These are phyloP conservation scores for Chionis minor DNA, from an alignment of 2,113 vertebrate species.

Conservation along the genomic window DNA sequence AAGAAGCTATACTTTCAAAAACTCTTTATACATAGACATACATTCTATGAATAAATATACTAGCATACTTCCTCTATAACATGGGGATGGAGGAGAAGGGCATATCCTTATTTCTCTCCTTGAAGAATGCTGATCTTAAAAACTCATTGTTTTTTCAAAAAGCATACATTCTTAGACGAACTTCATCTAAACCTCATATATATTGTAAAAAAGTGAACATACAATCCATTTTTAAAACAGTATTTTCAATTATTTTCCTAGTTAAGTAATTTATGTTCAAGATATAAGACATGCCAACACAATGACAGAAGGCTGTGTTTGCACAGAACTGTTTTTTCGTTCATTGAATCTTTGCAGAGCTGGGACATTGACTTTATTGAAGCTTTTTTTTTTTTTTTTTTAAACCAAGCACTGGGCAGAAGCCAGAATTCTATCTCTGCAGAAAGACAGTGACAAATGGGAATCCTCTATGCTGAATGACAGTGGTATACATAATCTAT, in stretches of 20 bases:
- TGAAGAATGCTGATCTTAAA: background rate
- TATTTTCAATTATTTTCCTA: background rate
- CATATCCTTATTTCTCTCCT: background rate
- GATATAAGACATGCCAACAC: background rate
- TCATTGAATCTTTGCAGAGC: background rate
- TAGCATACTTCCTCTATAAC: background rate
- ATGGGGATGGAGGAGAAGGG: background rate
- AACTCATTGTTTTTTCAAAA: accelerated
- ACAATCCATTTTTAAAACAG: background rate
- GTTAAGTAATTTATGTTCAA: background rate
- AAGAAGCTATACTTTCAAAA: background rate
- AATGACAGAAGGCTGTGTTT: background rate
- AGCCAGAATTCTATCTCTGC: background rate
- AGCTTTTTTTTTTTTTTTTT: background rate
- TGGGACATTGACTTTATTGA: background rate
- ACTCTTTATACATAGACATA: background rate
- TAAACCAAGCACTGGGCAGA: background rate
- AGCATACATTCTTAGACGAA: background rate
- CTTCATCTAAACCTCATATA: background rate
- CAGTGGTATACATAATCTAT: background rate
- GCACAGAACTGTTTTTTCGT: background rate
- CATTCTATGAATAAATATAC: background rate
- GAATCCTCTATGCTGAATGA: background rate
- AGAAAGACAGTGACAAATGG: conserved; percentile 36
- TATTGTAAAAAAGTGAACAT: background rate